These are phyloP conservation scores for Chymomyza procnemis DNA, from an alignment of 2,888 invertebrate genomes.

Conservation along the genomic window DNA sequence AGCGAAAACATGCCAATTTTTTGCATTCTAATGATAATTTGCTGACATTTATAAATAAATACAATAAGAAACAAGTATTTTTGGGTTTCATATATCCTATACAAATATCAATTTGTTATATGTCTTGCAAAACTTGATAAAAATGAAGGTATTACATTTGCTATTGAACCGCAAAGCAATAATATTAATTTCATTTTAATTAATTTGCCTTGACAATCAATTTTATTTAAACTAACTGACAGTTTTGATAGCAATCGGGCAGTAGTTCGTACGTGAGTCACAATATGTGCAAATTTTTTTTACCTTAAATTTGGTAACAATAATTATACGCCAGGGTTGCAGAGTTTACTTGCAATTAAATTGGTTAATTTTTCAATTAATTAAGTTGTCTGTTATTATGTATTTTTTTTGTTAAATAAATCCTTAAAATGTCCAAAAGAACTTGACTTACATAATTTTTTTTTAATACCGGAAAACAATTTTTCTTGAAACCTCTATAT, in stretches of 20 bases:
- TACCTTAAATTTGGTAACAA: too few species aligned
- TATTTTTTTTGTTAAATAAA: too few species aligned
- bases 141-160: background rate
- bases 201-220: conserved; percentile 28
- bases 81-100: background rate
- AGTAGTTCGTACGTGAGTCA: conserved; percentile 14
- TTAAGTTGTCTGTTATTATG: too few species aligned
- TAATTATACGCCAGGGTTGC: too few species aligned
- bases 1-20: conserved; percentile 29
- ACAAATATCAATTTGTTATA: background rate
- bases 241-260: conserved; percentile 36
- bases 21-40: background rate
- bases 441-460: too few species aligned
- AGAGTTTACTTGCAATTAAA: too few species aligned
- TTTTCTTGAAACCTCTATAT: too few species aligned
- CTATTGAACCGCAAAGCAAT: background rate
- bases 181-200: conserved; percentile 9
- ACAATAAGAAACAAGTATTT: background rate
- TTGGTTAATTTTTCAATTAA: too few species aligned
- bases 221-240: conserved; percentile 51
- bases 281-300: background rate
- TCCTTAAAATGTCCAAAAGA: too few species aligned
- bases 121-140: background rate
- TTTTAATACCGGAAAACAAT: too few species aligned
- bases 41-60: background rate